These are phyloP conservation scores for Meiosimyza decipiens DNA, from an alignment of 2,888 invertebrate genomes.

Conservation along the genomic window DNA sequence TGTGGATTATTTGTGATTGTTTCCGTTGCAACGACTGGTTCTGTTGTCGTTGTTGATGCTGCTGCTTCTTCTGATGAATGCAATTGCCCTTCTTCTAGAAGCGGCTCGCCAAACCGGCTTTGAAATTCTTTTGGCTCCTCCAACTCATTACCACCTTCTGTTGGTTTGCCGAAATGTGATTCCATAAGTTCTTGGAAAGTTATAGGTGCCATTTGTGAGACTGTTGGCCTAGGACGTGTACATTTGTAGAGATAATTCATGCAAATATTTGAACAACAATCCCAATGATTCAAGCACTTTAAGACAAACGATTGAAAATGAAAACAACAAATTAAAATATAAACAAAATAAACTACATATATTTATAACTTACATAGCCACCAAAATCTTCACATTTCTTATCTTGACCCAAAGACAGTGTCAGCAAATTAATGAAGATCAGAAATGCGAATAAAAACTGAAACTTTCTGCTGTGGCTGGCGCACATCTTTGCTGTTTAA, in stretches of 20 bases:
- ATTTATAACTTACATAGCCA: conserved; percentile 53
- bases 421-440: conserved; percentile 38
- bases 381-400: conserved; percentile 49
- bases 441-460: conserved; percentile 35
- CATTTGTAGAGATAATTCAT: conserved; percentile 57
- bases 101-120: conserved; percentile 14
- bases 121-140: conserved; percentile 3
- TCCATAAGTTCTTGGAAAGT: conserved; percentile 44
- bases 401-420: conserved; percentile 33
- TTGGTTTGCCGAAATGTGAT: conserved; percentile 40
- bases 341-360: neutral
- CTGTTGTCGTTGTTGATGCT: conserved; percentile 1
- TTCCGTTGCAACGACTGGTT: neutral
- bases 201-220: neutral
- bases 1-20: neutral
- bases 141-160: neutral
- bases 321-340: neutral
- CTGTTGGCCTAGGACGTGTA: conserved; percentile 39
- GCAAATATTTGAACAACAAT: conserved; percentile 63
- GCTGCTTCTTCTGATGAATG: neutral
- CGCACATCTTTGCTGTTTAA: conserved; percentile 38
- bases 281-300: conserved; percentile 61
- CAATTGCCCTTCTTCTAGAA: neutral
- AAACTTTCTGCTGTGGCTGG: conserved; percentile 37
- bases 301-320: neutral